A percentile compares a stretch with the other conserved stretches of the same genome.
phyloP scores from a whole-genome alignment of 1,140 invertebrate species.

The Eriocheir sinensis region DNA sequence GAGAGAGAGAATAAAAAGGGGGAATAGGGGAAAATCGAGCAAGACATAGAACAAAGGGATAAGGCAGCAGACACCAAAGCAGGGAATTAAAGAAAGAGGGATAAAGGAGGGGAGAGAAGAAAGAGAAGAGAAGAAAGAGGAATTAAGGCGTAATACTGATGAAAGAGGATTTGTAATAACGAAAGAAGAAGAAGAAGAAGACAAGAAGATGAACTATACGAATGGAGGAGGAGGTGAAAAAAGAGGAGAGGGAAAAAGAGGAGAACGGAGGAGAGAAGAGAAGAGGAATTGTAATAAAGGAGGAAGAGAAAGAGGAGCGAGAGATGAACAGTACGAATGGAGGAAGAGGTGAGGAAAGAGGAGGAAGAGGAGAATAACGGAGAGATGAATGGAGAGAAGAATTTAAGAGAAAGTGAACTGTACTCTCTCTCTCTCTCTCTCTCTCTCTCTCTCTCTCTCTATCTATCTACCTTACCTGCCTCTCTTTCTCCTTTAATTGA shows the following conservation, averaged over 20 bases:
- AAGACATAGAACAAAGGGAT: too few species aligned
- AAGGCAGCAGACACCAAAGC: too few species aligned
- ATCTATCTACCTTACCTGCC: too few species aligned
- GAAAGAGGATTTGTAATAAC: too few species aligned
- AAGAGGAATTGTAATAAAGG: neutral
- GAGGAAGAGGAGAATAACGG: conserved; percentile 16
- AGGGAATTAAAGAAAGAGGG: too few species aligned
- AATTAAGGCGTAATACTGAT: too few species aligned
- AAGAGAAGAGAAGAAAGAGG: too few species aligned
- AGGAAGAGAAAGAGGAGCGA: neutral
- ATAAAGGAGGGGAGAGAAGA: too few species aligned
- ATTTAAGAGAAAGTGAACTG: conserved; percentile 7
- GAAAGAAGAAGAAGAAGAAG: neutral
- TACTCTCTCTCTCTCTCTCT: too few species aligned
- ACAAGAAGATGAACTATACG: neutral
- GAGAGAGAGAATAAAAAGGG: neutral
- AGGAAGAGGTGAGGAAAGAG: conserved; percentile 30
- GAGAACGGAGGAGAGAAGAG: conserved; percentile 4
- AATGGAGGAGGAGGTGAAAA: neutral
- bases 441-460: too few species aligned
- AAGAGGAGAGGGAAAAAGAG: neutral
- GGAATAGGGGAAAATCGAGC: too few species aligned
- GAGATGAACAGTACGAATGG: neutral
- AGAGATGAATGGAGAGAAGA: neutral
- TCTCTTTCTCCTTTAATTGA: too few species aligned